phyloP scores from a whole-genome alignment of 2,113 vertebrate species.

The Rousettus leschenaultii region DNA sequence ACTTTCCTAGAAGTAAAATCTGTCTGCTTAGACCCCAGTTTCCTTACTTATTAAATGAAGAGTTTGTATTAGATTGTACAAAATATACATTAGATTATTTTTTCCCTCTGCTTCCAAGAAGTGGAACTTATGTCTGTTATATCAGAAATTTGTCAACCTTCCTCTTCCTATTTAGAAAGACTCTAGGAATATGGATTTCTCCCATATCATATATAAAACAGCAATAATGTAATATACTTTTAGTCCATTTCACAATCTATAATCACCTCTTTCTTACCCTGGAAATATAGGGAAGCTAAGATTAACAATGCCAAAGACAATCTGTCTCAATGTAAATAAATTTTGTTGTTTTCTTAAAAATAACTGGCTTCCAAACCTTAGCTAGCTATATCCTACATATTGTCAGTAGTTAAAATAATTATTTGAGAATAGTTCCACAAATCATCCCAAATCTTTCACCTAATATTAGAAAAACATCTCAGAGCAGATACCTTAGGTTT shows the following conservation, averaged over 20 bases:
- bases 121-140: neutral
- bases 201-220: neutral
- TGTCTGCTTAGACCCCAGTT: neutral
- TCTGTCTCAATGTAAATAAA: neutral
- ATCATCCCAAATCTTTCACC: neutral
- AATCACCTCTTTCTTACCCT: neutral
- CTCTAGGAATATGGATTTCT: neutral
- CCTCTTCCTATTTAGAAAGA: neutral
- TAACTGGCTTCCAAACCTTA: neutral
- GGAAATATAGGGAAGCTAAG: neutral
- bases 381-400: neutral
- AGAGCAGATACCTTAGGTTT: neutral
- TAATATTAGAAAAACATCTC: neutral
- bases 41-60: neutral
- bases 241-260: neutral
- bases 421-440: neutral
- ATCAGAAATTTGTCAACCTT: neutral
- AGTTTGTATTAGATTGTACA: neutral
- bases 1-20: neutral
- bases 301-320: neutral
- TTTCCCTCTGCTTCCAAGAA: neutral
- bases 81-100: neutral
- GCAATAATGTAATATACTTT: neutral
- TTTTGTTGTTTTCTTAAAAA: neutral
- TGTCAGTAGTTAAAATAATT: neutral